A percentile compares a stretch with the other conserved stretches of the same genome.
These are phyloP conservation scores for Danio kyathit DNA, from an alignment of 2,797 vertebrate genomes.

Conservation along the genomic window DNA sequence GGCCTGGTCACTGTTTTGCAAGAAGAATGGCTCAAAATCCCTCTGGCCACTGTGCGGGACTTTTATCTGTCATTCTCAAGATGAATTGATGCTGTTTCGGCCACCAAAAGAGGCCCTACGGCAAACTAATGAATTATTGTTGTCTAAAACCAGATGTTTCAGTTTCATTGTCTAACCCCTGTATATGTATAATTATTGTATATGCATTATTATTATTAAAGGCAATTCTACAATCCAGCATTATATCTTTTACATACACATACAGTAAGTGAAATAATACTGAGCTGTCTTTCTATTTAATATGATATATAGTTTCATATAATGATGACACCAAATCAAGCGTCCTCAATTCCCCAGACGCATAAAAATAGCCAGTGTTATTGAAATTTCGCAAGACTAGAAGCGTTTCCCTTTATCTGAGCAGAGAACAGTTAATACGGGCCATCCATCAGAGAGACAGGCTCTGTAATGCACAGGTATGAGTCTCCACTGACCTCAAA, in stretches of 20 bases:
- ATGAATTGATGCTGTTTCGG: too few relatives aligned
- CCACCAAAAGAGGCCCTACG: too few relatives aligned
- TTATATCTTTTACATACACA: background rate
- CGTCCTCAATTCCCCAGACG: background rate
- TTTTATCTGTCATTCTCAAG: too few relatives aligned
- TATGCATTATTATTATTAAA: background rate
- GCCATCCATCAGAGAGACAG: conserved; percentile 34
- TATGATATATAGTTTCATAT: background rate
- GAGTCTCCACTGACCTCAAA: conserved; percentile 30
- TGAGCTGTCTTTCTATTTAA: background rate
- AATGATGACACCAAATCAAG: background rate
- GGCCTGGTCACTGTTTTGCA: too few relatives aligned
- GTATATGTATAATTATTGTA: too few relatives aligned
- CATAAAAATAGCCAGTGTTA: background rate
- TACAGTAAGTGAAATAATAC: background rate
- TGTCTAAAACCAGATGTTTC: too few relatives aligned
- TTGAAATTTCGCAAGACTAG: background rate
- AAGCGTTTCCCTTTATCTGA: background rate
- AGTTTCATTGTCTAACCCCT: too few relatives aligned
- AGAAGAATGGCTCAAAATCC: too few relatives aligned
- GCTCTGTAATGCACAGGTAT: conserved; percentile 15
- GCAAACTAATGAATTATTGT: too few relatives aligned
- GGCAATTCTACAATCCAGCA: too few relatives aligned
- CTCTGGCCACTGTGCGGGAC: too few relatives aligned
- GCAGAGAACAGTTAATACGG: conserved; percentile 11